Conservation (phyloP, 1,140 invertebrate genomes). For the Brachionus manjavacas region DNA sequence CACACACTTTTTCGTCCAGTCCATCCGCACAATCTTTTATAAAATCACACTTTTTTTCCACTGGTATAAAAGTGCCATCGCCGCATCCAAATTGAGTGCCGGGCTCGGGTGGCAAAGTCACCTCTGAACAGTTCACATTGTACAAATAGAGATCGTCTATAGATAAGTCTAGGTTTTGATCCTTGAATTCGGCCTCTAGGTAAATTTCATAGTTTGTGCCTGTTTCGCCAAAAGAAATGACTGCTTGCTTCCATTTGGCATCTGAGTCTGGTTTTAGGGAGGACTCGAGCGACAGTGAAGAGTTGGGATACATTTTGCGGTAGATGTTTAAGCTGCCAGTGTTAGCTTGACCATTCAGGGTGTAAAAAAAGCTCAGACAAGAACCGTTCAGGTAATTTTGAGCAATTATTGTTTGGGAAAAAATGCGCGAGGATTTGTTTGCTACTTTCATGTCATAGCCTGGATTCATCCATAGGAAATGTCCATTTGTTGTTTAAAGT, state of each 20-base stretch:
- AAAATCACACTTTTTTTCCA: conserved; percentile 46
- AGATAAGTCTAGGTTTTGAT: conserved; percentile 41
- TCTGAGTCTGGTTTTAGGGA: not conserved
- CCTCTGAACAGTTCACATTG: not conserved
- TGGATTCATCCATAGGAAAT: conserved; percentile 42
- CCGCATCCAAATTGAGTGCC: conserved; percentile 44
- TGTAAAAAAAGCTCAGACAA: conserved; percentile 9
- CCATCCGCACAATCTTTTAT: conserved; percentile 44
- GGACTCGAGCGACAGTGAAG: not conserved
- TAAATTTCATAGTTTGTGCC: conserved; percentile 28
- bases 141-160: conserved; percentile 47
- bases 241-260: not conserved
- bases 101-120: not conserved
- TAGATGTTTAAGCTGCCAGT: conserved; percentile 6
- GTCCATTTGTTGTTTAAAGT: conserved; percentile 21
- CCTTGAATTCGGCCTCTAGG: conserved; percentile 12
- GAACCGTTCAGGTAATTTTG: conserved; percentile 7
- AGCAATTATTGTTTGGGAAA: conserved; percentile 13
- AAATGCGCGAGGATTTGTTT: not conserved
- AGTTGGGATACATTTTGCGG: not conserved
- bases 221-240: not conserved
- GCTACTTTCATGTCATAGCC: not conserved
- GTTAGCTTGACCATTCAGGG: not conserved
- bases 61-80: conserved; percentile 44
- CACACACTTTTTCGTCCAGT: conserved; percentile 46